Evolutionary conservation across 2,797 vertebrate genomes (phyloP).

Genomic region (Gadopsis bispinosus): DNA sequence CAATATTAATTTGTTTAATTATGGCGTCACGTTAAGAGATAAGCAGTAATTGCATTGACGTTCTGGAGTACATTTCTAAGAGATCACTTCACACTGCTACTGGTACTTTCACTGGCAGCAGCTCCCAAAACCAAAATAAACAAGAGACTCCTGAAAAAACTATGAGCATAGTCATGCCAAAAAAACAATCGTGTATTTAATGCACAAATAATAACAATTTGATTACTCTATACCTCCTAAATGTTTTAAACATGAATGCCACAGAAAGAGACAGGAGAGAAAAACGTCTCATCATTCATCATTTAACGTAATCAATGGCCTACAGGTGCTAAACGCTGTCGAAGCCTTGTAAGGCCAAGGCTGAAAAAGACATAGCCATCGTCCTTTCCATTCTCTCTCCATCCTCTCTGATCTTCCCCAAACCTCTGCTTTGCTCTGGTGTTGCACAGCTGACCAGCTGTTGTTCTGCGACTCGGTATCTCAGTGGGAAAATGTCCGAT

Average conservation of each 20-base stretch:
- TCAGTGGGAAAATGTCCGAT: slow-evolving; percentile 3
- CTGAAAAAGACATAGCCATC: slow-evolving; percentile 14
- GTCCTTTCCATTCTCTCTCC: slow-evolving; percentile 24
- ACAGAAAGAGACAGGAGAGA: not conserved
- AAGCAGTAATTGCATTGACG: slow-evolving; percentile 11
- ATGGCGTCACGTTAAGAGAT: slow-evolving; percentile 10
- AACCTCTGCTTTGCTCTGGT: slow-evolving; percentile 23
- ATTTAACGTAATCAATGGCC: not conserved
- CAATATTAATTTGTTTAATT: slow-evolving; percentile 23
- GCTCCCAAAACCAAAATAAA: not conserved
- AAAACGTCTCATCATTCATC: slow-evolving; percentile 5
- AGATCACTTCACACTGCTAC: not conserved
- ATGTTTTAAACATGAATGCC: not conserved
- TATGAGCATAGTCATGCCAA: not conserved
- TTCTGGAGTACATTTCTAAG: slow-evolving; percentile 6
- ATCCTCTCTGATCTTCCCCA: slow-evolving; percentile 21
- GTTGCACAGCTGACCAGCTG: slow-evolving; percentile 30
- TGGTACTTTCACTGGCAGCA: not conserved
- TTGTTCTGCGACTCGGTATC: slow-evolving; percentile 30
- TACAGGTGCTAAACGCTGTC: not conserved
- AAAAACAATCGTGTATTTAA: not conserved
- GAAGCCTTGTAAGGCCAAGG: not conserved
- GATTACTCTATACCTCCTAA: not conserved
- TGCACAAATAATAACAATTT: not conserved
- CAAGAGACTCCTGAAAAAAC: not conserved